Percentiles rank a stretch among this genome's conserved stretches.
Evolutionary conservation across 1,140 invertebrate species (phyloP).

Genomic region (Nasonia giraulti): DNA sequence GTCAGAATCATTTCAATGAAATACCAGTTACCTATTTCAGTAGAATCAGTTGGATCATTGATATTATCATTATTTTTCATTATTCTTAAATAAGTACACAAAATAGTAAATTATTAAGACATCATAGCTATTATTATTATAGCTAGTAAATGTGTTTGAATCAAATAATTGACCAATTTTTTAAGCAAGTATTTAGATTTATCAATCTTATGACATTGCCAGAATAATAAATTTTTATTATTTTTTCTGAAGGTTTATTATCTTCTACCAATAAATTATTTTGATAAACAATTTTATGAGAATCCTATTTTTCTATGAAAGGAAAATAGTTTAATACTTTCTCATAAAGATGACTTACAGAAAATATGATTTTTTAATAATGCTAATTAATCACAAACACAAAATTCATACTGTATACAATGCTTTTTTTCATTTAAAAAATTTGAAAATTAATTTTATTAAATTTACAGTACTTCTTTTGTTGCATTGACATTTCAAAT

Average conservation of each 20-base stretch:
- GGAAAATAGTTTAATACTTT: not conserved
- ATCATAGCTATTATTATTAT: not conserved
- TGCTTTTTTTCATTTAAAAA: not conserved
- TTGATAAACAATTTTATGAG: not conserved
- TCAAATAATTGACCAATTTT: not conserved
- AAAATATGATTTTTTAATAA: not conserved
- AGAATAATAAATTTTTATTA: too few relatives aligned
- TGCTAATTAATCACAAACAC: not conserved
- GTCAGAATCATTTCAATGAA: slow-evolving; percentile 12
- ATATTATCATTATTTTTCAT: slow-evolving; percentile 6
- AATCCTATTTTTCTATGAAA: not conserved
- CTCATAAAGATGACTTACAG: not conserved
- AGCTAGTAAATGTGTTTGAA: not conserved
- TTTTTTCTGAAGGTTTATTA: too few relatives aligned
- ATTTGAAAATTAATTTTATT: not conserved
- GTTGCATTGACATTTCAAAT: not conserved
- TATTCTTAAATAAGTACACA: not conserved
- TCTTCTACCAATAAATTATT: too few relatives aligned
- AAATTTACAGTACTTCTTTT: not conserved
- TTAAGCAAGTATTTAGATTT: not conserved
- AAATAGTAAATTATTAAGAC: not conserved
- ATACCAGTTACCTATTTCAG: slow-evolving; percentile 44
- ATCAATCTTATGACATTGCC: not conserved
- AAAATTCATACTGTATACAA: not conserved
- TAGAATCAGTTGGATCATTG: slow-evolving; percentile 42